phyloP scores from a whole-genome alignment of 2,113 vertebrate genomes.

The Dendrocopos noguchii region DNA sequence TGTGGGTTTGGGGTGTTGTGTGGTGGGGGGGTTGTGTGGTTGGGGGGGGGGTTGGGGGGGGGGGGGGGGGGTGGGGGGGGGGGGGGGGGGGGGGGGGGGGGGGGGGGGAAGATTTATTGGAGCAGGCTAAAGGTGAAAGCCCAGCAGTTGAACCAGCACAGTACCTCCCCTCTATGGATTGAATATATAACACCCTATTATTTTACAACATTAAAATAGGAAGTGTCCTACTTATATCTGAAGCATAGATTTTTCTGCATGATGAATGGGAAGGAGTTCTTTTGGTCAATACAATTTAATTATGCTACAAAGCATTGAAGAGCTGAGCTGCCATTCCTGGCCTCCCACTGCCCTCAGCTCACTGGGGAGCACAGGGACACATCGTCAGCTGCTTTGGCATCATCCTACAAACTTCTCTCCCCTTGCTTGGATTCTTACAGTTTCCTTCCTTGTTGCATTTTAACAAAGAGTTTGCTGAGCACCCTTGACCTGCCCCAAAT shows the following conservation, averaged over 20 bases:
- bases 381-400: fast-evolving
- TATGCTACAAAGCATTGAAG: background rate
- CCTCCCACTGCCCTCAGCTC: fast-evolving
- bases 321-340: background rate
- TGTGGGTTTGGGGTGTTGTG: too few relatives aligned
- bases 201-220: background rate
- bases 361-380: fast-evolving
- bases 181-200: background rate
- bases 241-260: background rate
- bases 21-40: too few relatives aligned
- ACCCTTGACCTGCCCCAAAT: background rate
- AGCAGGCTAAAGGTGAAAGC: background rate
- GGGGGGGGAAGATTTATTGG: background rate
- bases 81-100: too few relatives aligned
- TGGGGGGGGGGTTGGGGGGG: too few relatives aligned
- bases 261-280: background rate
- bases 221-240: background rate
- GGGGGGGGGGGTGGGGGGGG: too few relatives aligned
- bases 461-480: background rate
- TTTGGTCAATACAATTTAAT: background rate
- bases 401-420: background rate
- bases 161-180: background rate
- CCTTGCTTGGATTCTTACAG: background rate
- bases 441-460: conserved; percentile 26
- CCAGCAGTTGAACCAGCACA: background rate